Base-by-base conservation (phyloP, 2,888 invertebrate species). In the Hofmannophila pseudospretella region DNA sequence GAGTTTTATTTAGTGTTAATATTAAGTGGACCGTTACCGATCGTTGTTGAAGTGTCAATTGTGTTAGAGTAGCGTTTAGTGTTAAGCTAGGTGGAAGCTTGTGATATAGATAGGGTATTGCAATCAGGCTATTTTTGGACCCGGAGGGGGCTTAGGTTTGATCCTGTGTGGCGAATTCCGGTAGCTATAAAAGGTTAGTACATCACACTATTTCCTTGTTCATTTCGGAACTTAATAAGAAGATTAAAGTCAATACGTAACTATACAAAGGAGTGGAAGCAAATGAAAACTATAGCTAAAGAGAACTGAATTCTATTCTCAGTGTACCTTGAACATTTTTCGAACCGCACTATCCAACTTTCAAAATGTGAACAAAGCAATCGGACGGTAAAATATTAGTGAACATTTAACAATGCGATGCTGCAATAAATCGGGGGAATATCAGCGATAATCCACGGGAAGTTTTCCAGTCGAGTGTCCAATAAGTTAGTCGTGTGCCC, bases 41-140 rank as follows among this genome's bases (percentile, higher is more conserved):
- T 69, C 67, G 70, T 78, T 76, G 71, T 78, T 74, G 61, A 67
- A 66, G 69, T 73, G 72, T 81, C 77, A 76, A 77, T 81, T 80
- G 80, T 82, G 80, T 80, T 80, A 81, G 72, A 42, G 58, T 74
- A 70, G 66, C 51, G 76, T 71, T 77, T 82, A 85, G 82, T 76
- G 67, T 67, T 76, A 77, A 79, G 84, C 81, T 84, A 84, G 84
- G 79, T 79, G 77, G 78, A 74, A 79, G 82, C 82, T 84, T 84
- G 82, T 85, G 81, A 85, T 82, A 82, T 76, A 77, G 72, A 61
- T 79, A 78, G 76, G 69, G 58, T 67, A 62, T 60, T 61, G 51
- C 54, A 58, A 59, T 62, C 59, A 53, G 58, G 55, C 41, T 36
- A 36, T 55, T 50, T 52, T 62, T 66, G 70, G 72, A 64, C 67